A percentile compares a stretch with the other conserved stretches of the same genome.
Conservation (phyloP, 2,113 vertebrate species). For the Ctenomys sociabilis region DNA sequence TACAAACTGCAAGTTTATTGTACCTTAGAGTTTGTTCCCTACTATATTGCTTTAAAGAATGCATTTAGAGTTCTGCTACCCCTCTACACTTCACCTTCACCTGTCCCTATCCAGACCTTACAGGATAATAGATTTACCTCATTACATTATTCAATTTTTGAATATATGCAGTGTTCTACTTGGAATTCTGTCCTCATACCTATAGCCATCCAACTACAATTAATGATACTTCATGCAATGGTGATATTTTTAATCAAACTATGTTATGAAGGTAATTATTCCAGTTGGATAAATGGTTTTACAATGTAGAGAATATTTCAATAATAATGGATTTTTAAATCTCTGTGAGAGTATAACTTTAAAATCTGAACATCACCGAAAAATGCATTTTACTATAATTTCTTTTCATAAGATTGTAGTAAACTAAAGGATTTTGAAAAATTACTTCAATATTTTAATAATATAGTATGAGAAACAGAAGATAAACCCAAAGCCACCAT, state of each 20-base stretch:
- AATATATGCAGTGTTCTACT: background rate
- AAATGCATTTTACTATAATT: background rate
- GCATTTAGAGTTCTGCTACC: background rate
- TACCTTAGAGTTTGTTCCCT: background rate
- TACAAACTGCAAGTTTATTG: background rate
- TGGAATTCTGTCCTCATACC: background rate
- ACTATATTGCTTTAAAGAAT: background rate
- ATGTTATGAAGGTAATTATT: background rate
- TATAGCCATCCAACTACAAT: background rate
- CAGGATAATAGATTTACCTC: background rate
- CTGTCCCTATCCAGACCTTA: rapidly evolving
- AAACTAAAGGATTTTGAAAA: slow-evolving; percentile 2
- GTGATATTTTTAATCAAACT: background rate
- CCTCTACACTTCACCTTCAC: background rate
- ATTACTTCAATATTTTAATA: slow-evolving; percentile 26
- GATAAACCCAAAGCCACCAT: background rate
- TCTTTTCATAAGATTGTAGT: slow-evolving; percentile 9
- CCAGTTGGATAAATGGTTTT: background rate
- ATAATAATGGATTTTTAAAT: background rate
- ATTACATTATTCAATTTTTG: background rate
- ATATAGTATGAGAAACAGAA: background rate
- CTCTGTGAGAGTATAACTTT: background rate
- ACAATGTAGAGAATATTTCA: background rate
- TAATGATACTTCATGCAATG: background rate
- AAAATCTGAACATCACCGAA: slow-evolving; percentile 19